These are phyloP conservation scores for Buphagus erythrorhynchus DNA, from an alignment of 2,797 vertebrate genomes.

Conservation along the genomic window DNA sequence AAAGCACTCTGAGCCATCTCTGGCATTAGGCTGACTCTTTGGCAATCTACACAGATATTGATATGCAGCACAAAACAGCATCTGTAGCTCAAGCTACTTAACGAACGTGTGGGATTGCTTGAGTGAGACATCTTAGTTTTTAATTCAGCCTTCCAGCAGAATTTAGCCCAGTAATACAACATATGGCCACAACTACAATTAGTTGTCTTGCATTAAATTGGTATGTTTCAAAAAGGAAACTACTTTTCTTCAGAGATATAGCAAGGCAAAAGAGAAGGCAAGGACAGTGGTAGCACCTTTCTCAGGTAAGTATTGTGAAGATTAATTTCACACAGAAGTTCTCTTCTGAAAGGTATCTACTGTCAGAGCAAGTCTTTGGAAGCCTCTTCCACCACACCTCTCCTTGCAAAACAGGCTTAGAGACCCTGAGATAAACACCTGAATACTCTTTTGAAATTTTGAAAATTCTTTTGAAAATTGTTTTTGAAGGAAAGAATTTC, in stretches of 20 bases:
- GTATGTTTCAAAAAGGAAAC: neutral
- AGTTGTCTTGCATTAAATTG: neutral
- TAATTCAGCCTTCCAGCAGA: neutral
- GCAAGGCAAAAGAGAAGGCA: neutral
- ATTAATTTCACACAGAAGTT: neutral
- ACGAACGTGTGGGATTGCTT: neutral
- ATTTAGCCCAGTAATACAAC: neutral
- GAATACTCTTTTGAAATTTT: neutral
- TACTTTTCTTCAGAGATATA: neutral
- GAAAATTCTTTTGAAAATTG: neutral
- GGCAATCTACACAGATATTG: neutral
- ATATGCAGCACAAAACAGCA: neutral
- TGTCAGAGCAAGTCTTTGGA: neutral
- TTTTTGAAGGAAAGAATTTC: neutral
- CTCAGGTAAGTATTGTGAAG: neutral
- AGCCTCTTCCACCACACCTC: neutral
- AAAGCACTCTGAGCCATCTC: neutral
- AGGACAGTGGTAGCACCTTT: neutral
- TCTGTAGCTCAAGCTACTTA: neutral
- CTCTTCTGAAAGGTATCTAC: neutral
- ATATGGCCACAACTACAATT: fast-evolving
- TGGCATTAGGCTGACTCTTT: neutral
- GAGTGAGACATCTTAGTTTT: neutral
- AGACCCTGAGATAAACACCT: neutral
- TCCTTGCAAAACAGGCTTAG: neutral